Conservation (phyloP, 2,113 vertebrate genomes). For the Riparia riparia region DNA sequence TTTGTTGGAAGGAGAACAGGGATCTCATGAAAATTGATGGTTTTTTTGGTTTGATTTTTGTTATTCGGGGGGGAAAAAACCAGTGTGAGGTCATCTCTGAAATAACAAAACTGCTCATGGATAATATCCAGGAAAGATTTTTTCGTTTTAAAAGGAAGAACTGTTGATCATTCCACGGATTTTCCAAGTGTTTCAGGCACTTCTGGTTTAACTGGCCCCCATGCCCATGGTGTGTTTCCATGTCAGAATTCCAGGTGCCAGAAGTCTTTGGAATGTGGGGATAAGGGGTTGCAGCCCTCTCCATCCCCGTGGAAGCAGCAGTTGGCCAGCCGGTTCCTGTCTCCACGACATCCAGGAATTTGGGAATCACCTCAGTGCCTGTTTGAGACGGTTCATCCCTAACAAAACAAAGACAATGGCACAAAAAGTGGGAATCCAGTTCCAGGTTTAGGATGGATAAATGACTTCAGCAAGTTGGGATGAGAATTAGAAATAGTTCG, state of each 20-base stretch:
- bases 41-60: background rate
- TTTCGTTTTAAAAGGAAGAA: background rate
- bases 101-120: background rate
- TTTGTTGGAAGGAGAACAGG: background rate
- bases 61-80: background rate
- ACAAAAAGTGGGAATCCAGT: background rate
- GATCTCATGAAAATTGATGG: fast-evolving
- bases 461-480: background rate
- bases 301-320: background rate
- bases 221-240: fast-evolving
- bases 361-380: background rate
- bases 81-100: background rate
- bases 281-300: background rate
- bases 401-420: fast-evolving
- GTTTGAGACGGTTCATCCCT: background rate
- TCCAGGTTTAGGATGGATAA: fast-evolving
- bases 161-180: background rate
- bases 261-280: background rate
- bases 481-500: too few relatives aligned
- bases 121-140: background rate
- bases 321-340: background rate
- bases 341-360: slow-evolving; percentile 11
- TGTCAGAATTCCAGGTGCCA: background rate
- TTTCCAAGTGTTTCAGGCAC: background rate
- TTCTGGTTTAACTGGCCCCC: background rate